Conservation (phyloP, 2,797 vertebrate species). For the Catostomus latipinnis region DNA sequence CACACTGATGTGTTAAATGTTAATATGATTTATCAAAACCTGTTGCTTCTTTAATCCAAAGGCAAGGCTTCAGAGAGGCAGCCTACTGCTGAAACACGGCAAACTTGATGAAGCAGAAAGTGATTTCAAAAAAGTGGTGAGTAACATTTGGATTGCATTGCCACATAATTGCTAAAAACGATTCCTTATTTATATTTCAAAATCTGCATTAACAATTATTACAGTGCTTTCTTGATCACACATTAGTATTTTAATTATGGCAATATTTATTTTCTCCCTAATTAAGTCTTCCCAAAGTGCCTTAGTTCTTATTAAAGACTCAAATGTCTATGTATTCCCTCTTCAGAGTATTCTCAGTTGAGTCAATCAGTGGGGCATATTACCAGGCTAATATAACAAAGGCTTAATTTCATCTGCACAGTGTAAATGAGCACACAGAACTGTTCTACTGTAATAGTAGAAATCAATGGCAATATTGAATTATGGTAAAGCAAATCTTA, state of each 20-base stretch:
- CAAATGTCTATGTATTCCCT: background rate
- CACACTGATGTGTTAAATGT: background rate
- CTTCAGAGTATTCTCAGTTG: background rate
- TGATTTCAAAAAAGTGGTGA: conserved; percentile 95
- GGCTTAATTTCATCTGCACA: background rate
- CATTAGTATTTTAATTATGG: background rate
- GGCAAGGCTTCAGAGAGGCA: conserved; percentile 95
- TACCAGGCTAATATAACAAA: background rate
- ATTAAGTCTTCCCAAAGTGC: background rate
- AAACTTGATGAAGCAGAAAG: conserved; percentile 93
- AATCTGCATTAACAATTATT: background rate
- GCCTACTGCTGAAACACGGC: conserved; percentile 92
- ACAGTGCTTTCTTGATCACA: background rate
- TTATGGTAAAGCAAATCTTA: too few relatives aligned
- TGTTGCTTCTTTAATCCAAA: conserved; percentile 61
- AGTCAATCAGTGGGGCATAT: background rate
- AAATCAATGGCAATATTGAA: too few relatives aligned
- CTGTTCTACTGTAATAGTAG: background rate
- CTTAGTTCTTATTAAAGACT: background rate
- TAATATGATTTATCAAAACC: background rate
- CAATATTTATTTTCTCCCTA: background rate
- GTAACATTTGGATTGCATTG: conserved; percentile 38
- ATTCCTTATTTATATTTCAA: background rate
- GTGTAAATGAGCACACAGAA: background rate
- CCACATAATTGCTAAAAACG: background rate